These are phyloP conservation scores for Chalcis sispes DNA, from an alignment of 2,888 invertebrate genomes.

Conservation along the genomic window DNA sequence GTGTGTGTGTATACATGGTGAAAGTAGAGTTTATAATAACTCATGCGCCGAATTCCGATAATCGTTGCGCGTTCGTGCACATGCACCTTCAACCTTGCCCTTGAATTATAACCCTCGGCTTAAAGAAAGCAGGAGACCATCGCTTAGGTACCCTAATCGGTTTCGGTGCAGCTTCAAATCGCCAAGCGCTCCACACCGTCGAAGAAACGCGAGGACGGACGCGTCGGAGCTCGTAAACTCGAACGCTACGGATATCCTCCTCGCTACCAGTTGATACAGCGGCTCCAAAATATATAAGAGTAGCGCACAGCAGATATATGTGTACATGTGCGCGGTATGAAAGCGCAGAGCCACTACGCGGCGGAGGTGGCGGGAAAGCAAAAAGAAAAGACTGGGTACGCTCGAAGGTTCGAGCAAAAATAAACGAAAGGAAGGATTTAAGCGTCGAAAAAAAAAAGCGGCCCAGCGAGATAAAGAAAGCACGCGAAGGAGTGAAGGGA, in stretches of 20 bases:
- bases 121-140: background rate
- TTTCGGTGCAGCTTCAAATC: conserved; percentile 38
- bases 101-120: conserved; percentile 50
- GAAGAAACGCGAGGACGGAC: background rate
- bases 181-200: background rate
- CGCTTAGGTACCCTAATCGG: conserved; percentile 50
- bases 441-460: conserved; percentile 3
- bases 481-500: background rate
- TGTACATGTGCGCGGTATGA: conserved; percentile 21
- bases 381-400: conserved; percentile 30
- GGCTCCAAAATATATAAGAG: background rate
- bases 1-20: too few relatives aligned
- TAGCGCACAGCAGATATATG: background rate
- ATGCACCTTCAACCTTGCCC: background rate
- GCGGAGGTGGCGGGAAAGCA: too few relatives aligned
- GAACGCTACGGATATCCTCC: conserved; percentile 29
- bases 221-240: conserved; percentile 18
- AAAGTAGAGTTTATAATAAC: conserved; percentile 27
- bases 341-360: too few relatives aligned
- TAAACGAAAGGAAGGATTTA: conserved; percentile 21
- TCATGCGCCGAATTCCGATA: background rate
- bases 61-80: conserved; percentile 15
- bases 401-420: background rate
- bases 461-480: background rate
- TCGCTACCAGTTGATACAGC: conserved; percentile 21